These are phyloP conservation scores for Leptodactylus fuscus DNA, from an alignment of 2,113 vertebrate species.

Conservation along the genomic window DNA sequence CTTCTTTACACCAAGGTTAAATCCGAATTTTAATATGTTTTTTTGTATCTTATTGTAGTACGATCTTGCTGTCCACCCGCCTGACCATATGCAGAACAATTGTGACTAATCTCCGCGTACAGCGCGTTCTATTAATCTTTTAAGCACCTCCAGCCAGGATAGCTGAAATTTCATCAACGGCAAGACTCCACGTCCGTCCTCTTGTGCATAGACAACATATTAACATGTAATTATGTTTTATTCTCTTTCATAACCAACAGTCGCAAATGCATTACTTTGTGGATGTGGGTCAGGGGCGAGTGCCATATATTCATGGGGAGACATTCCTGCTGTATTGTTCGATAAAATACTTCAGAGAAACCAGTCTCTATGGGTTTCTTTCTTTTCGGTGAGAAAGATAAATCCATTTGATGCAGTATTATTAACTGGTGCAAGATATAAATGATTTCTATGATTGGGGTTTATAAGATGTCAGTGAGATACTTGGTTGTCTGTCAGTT, in stretches of 20 bases:
- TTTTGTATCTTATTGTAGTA: conserved; percentile 26
- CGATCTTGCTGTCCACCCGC: conserved; percentile 1
- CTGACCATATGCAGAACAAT: conserved; percentile 39
- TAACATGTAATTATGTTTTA: conserved; percentile 40
- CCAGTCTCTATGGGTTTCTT: background rate
- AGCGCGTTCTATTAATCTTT: conserved; percentile 35
- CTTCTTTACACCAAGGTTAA: conserved; percentile 42
- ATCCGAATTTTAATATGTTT: conserved; percentile 43
- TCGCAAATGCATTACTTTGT: background rate
- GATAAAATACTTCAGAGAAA: background rate
- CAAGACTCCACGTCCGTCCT: background rate
- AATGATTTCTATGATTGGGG: background rate
- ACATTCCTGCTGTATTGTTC: conserved; percentile 4
- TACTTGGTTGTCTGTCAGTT: background rate
- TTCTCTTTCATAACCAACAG: background rate
- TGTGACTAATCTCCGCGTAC: conserved; percentile 42
- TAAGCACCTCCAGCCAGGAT: conserved; percentile 45
- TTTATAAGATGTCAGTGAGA: background rate
- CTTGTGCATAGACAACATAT: conserved; percentile 22
- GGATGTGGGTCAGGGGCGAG: conserved; percentile 31
- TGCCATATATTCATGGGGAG: background rate
- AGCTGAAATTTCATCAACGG: conserved; percentile 30
- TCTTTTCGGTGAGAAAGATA: background rate
- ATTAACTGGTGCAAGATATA: background rate
- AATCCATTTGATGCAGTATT: background rate